Percentiles rank a stretch among this genome's conserved stretches.
These are phyloP conservation scores for Panurus biarmicus DNA, from an alignment of 2,113 vertebrate species.

Conservation along the genomic window DNA sequence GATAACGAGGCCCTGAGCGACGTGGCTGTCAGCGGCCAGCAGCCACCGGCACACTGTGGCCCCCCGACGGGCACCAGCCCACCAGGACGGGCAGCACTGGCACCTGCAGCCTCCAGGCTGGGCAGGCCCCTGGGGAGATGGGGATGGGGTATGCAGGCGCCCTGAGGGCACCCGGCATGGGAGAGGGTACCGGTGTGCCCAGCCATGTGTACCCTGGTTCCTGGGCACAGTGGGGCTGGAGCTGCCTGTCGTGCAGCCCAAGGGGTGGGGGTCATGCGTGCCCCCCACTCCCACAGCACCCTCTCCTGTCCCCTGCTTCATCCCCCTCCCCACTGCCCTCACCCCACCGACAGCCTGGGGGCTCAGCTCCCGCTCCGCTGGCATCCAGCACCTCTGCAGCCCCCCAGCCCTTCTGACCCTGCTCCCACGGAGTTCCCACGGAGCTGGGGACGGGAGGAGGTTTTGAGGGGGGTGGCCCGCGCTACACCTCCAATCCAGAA, in stretches of 20 bases:
- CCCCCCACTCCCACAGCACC: fast-evolving
- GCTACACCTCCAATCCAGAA: too few relatives aligned
- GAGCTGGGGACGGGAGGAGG: background rate
- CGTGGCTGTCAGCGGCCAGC: slow-evolving; percentile 22
- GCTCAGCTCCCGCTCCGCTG: background rate
- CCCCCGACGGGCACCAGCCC: background rate
- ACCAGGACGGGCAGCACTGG: fast-evolving
- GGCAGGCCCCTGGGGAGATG: too few relatives aligned
- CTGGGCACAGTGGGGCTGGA: too few relatives aligned
- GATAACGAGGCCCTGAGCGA: slow-evolving; percentile 46
- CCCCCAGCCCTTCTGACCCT: background rate
- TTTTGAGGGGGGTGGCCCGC: background rate
- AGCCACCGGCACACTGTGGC: background rate
- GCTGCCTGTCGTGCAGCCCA: background rate
- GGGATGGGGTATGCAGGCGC: fast-evolving
- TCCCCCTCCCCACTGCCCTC: background rate
- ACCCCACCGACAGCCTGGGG: background rate
- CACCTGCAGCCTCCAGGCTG: background rate
- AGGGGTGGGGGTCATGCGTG: background rate
- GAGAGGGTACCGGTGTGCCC: background rate
- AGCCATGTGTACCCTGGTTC: fast-evolving
- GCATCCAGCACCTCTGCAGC: background rate
- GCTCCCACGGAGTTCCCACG: background rate
- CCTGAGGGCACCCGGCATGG: fast-evolving
- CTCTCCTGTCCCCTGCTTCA: background rate